phyloP scores from a whole-genome alignment of 1,140 invertebrate species.

The Prorops nasuta region DNA sequence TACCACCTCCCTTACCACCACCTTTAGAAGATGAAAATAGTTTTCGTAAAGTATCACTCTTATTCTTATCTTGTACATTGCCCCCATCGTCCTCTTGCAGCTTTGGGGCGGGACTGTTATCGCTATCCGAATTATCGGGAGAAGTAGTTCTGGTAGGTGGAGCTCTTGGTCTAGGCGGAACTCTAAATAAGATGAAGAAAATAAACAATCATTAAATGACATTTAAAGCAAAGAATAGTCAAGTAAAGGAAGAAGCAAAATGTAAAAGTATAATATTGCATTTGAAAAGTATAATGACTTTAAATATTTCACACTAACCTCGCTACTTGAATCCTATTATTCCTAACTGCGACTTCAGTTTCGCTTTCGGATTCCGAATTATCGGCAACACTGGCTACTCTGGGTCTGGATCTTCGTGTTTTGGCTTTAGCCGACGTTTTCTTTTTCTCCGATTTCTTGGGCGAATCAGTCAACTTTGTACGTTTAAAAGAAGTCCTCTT shows the following conservation, averaged over 20 bases:
- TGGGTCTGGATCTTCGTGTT: conserved; percentile 38
- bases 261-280: too few species aligned
- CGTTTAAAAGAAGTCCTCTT: conserved; percentile 37
- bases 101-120: conserved; percentile 54
- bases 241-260: too few species aligned
- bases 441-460: conserved; percentile 48
- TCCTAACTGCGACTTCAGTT: conserved; percentile 36
- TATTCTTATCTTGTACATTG: conserved; percentile 68
- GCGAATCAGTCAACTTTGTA: conserved; percentile 36
- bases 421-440: conserved; percentile 44
- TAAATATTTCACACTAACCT: conserved; percentile 11
- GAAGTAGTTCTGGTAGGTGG: conserved; percentile 41
- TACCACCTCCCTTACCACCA: conserved; percentile 61
- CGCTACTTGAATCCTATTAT: conserved; percentile 37
- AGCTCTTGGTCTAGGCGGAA: conserved; percentile 44
- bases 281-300: too few species aligned
- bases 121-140: conserved; percentile 50
- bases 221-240: too few species aligned
- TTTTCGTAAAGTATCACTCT: conserved; percentile 67
- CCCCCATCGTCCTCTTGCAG: conserved; percentile 58
- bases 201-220: too few species aligned
- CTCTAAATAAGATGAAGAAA: too few species aligned
- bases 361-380: conserved; percentile 49
- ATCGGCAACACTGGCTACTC: conserved; percentile 36
- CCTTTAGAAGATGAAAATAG: conserved; percentile 62